Evolutionary conservation across 2,888 invertebrate genomes (phyloP).

Genomic region (Aplocera efformata): DNA sequence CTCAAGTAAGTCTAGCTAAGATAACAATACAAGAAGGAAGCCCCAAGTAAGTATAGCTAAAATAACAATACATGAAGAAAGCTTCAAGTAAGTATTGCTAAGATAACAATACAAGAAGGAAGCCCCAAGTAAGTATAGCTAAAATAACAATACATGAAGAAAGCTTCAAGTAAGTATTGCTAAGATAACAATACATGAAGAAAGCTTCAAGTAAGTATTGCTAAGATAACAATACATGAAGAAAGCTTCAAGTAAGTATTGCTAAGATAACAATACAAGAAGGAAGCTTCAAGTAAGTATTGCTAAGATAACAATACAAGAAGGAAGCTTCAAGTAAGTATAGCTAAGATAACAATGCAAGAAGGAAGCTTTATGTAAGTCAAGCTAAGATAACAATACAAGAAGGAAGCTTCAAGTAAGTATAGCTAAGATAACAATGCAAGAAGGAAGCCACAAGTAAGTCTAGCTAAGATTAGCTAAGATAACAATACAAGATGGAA

Average conservation of each 20-base stretch:
- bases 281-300: slow-evolving; percentile 39
- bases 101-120: background rate
- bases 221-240: background rate
- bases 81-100: background rate
- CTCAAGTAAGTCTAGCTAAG: slow-evolving; percentile 33
- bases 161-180: too few species aligned
- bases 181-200: too few species aligned
- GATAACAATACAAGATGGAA: too few species aligned
- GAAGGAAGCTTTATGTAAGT: too few species aligned
- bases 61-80: background rate
- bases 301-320: background rate
- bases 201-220: too few species aligned
- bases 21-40: background rate
- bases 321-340: background rate
- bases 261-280: slow-evolving; percentile 29
- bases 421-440: too few species aligned
- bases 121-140: too few species aligned
- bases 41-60: background rate
- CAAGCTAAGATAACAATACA: background rate
- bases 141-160: too few species aligned
- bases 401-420: too few species aligned
- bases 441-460: too few species aligned
- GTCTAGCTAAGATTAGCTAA: too few species aligned
- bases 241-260: background rate
- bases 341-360: background rate